Evolutionary conservation across 1,140 invertebrate species (phyloP), one percentile per base, ranked within the genome.

Genomic region (Vollenhovia emeryi): DNA sequence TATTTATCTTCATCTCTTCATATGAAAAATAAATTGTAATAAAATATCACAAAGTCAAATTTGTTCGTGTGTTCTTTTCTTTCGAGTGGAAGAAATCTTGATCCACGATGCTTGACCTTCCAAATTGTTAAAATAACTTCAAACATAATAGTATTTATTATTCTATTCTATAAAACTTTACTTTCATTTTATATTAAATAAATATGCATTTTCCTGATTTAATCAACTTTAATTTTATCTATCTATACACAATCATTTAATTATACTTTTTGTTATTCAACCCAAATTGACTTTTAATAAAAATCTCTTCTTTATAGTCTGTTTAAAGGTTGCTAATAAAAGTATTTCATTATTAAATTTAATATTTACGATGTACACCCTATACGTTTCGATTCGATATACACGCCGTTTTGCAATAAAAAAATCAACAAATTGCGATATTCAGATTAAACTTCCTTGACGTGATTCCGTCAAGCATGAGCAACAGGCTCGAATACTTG

Each of bases 1-100:
- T 94, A 95, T 94, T 94, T 94, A 95, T 95, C 94, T 95, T 93
- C 93, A 94, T 92, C 92, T 94, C 93, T 93, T 94, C 94, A 95
- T 95, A 95, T 94, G 91, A 90, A 94, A 68, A 92, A 87, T 93
- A 94, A n/a, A n/a, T 95, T 95, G 90, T 93, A 94, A 94, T 94
- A 94, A 94, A 95, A 94, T 87, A 91, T 92, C 91, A 87, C 91
- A 74, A 93, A 93, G 92, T 86, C 88, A 86, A 93, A 75, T 50
- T 33, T 21, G 24, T 43, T 0, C 11, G 15, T 18, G 24, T 40
- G 8, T 71, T 73, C 2, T 57, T 82, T 57, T 33, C 3, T 30
- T 3, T 13, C n/a, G 57, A 13, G 18, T 43, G 6, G 0, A 62
- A 50, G 8, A 50, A 48, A 11, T n/a, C 27, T 7, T 15, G 5